These are phyloP conservation scores for Melanotaenia nigrans DNA, from an alignment of 2,797 vertebrate species.

Conservation along the genomic window DNA sequence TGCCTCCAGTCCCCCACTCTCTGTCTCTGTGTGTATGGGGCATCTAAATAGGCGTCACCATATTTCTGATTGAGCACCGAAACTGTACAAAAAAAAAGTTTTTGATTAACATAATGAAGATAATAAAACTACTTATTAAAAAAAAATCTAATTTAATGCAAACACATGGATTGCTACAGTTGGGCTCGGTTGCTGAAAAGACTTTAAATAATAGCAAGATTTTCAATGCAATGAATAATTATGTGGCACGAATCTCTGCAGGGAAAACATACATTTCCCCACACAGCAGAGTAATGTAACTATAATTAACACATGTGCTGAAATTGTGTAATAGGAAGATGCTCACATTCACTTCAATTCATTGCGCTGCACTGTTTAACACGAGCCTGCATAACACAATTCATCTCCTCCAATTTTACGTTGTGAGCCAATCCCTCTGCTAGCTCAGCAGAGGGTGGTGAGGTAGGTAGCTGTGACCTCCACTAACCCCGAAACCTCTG, in stretches of 20 bases:
- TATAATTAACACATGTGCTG: constrained; percentile 69
- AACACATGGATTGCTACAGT: constrained; percentile 11
- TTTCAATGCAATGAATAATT: constrained; percentile 69
- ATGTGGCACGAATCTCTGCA: constrained; percentile 58
- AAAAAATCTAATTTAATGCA: constrained; percentile 39
- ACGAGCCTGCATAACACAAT: constrained; percentile 41
- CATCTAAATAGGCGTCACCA: constrained; percentile 27
- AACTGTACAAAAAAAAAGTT: neutral
- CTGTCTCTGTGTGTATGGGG: constrained; percentile 35
- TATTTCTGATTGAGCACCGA: constrained; percentile 5
- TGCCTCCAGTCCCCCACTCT: constrained; percentile 68
- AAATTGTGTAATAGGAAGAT: constrained; percentile 56
- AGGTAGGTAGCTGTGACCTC: constrained; percentile 90
- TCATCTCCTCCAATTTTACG: constrained; percentile 65
- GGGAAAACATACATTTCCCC: constrained; percentile 53
- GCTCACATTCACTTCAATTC: constrained; percentile 33
- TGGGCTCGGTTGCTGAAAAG: constrained; percentile 16
- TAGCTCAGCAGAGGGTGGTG: constrained; percentile 65
- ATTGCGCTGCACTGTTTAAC: constrained; percentile 30
- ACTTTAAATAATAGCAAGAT: constrained; percentile 54
- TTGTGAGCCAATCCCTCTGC: constrained; percentile 49
- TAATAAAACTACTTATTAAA: constrained; percentile 29
- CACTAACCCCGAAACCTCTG: constrained; percentile 87
- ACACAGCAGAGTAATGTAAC: constrained; percentile 61
- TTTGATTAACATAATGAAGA: constrained; percentile 31